Percentiles rank a stretch among this genome's conserved stretches.
These are phyloP conservation scores for Ernsta delagoae DNA, from an alignment of 2,888 invertebrate genomes.

Conservation along the genomic window DNA sequence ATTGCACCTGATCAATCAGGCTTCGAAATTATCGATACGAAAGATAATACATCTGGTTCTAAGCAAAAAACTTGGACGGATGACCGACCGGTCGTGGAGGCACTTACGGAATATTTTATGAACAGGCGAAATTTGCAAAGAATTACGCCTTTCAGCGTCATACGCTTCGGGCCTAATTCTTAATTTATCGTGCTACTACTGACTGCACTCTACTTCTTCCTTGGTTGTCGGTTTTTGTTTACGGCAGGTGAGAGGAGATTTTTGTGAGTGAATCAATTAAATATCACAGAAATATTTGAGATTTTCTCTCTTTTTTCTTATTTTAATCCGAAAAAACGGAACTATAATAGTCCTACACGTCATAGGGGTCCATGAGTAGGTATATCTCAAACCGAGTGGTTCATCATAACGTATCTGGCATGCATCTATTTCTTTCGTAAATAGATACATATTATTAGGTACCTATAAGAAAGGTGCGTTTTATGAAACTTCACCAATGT, in stretches of 20 bases:
- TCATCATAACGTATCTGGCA: no score
- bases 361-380: no score
- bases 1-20: slow-evolving; percentile 30
- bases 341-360: no score
- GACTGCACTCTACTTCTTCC: neutral
- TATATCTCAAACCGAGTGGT: no score
- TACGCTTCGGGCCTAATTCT: neutral
- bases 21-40: slow-evolving; percentile 28
- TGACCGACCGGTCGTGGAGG: slow-evolving; percentile 35
- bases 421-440: no score
- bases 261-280: neutral
- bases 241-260: no score
- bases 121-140: slow-evolving; percentile 45
- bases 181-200: slow-evolving; percentile 1
- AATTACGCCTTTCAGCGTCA: neutral
- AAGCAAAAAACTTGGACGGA: slow-evolving; percentile 27
- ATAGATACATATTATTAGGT: no score
- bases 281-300: no score
- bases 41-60: slow-evolving; percentile 30
- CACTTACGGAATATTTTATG: slow-evolving; percentile 38
- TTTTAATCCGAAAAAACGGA: no score
- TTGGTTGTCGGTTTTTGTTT: neutral
- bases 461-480: no score
- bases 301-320: no score
- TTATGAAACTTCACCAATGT: no score